Conservation (phyloP, 2,797 vertebrate genomes). For the Menidia menidia region DNA sequence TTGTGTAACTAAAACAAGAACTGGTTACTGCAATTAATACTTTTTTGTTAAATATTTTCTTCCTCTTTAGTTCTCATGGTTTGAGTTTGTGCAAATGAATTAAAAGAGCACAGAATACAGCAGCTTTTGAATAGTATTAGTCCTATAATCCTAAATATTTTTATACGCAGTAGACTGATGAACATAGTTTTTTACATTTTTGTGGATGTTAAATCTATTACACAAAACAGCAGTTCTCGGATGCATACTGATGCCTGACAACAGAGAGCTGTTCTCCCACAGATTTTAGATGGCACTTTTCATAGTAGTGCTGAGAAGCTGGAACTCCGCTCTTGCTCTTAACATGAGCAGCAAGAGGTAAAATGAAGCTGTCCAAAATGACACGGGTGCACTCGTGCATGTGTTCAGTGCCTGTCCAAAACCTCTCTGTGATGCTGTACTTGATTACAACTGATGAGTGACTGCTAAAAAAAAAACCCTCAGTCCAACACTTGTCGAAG, state of each 20-base stretch:
- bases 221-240: constrained; percentile 24
- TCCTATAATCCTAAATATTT: constrained; percentile 23
- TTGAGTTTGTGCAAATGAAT: constrained; percentile 11
- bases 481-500: constrained; percentile 32
- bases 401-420: constrained; percentile 14
- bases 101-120: constrained; percentile 22
- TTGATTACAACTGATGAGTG: constrained; percentile 19
- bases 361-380: constrained; percentile 2
- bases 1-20: no score
- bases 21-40: not conserved
- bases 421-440: constrained; percentile 17
- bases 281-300: constrained; percentile 37
- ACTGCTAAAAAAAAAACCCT: constrained; percentile 29
- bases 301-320: constrained; percentile 32
- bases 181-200: constrained; percentile 32
- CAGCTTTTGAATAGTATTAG: constrained; percentile 38
- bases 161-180: constrained; percentile 9
- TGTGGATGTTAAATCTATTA: constrained; percentile 34
- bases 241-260: constrained; percentile 53
- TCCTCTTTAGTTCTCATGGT: constrained; percentile 13
- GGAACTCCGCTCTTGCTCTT: constrained; percentile 17
- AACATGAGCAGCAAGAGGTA: constrained; percentile 10
- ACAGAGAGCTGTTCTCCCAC: constrained; percentile 9
- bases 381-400: not conserved
- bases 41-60: not conserved